phyloP scores from a whole-genome alignment of 2,888 invertebrate genomes.

The Papilio gigon region DNA sequence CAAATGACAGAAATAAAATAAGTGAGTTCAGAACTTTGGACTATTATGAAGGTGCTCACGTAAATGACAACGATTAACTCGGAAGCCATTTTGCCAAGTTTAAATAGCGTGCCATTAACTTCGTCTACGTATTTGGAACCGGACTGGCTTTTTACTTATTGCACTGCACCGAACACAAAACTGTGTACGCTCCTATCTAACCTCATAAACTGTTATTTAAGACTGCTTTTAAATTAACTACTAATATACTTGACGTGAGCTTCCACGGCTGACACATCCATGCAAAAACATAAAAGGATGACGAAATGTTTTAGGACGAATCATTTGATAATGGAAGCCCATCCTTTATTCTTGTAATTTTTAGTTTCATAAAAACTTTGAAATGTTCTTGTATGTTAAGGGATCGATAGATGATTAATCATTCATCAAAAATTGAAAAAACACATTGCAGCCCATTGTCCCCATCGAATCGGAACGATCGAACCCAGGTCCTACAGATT shows the following conservation, averaged over 20 bases:
- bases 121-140: constrained; percentile 66
- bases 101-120: constrained; percentile 69
- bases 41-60: constrained; percentile 62
- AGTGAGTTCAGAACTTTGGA: constrained; percentile 38
- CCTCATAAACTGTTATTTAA: constrained; percentile 9
- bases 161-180: constrained; percentile 42
- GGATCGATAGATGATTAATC: no score
- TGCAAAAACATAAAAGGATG: neutral
- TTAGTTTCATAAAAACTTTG: no score
- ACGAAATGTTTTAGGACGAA: no score
- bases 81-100: constrained; percentile 74
- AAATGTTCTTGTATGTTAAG: no score
- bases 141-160: constrained; percentile 66
- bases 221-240: neutral
- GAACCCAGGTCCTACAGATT: no score
- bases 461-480: no score
- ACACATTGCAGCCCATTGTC: no score
- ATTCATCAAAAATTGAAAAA: no score
- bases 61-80: constrained; percentile 76
- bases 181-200: constrained; percentile 17
- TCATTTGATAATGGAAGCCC: no score
- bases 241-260: neutral
- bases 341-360: no score
- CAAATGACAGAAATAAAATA: constrained; percentile 42
- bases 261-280: neutral